phyloP scores from a whole-genome alignment of 2,888 invertebrate genomes.

The Drosophila niveifrons region DNA sequence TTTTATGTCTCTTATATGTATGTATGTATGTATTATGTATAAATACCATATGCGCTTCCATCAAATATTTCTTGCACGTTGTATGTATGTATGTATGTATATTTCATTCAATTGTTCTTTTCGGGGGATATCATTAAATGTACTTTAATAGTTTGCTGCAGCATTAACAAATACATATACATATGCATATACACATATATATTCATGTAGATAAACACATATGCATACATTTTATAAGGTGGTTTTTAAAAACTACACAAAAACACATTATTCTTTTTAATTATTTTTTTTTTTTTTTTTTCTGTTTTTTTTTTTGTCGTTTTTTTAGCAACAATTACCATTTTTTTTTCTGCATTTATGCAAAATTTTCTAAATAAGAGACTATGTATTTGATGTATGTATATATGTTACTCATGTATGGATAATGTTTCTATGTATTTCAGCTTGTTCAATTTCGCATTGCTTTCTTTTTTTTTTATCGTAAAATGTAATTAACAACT shows the following conservation, averaged over 20 bases:
- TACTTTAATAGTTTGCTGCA: constrained; percentile 32
- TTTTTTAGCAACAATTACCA: constrained; percentile 63
- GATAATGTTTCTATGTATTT: constrained; percentile 27
- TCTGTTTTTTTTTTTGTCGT: constrained; percentile 9
- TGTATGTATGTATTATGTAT: constrained; percentile 18
- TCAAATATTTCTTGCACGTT: background rate
- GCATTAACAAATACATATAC: constrained; percentile 43
- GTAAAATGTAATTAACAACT: constrained; percentile 48
- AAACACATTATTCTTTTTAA: constrained; percentile 57
- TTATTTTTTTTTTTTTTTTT: constrained; percentile 19
- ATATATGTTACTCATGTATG: constrained; percentile 50
- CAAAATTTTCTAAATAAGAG: constrained; percentile 48
- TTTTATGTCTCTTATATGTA: constrained; percentile 11
- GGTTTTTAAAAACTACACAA: constrained; percentile 67
- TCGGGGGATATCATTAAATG: constrained; percentile 13
- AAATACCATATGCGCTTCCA: constrained; percentile 13
- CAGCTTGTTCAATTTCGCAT: constrained; percentile 27
- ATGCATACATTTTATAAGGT: constrained; percentile 31
- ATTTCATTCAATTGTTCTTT: constrained; percentile 5
- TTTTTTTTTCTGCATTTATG: constrained; percentile 37
- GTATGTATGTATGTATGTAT: constrained; percentile 6
- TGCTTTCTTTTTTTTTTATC: constrained; percentile 17
- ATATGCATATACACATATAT: constrained; percentile 20
- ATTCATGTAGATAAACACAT: constrained; percentile 21
- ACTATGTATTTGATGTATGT: constrained; percentile 28